A percentile compares a stretch with the other conserved stretches of the same genome.
phyloP scores from a whole-genome alignment of 2,797 vertebrate species.

The Eurystomus glaucurus region DNA sequence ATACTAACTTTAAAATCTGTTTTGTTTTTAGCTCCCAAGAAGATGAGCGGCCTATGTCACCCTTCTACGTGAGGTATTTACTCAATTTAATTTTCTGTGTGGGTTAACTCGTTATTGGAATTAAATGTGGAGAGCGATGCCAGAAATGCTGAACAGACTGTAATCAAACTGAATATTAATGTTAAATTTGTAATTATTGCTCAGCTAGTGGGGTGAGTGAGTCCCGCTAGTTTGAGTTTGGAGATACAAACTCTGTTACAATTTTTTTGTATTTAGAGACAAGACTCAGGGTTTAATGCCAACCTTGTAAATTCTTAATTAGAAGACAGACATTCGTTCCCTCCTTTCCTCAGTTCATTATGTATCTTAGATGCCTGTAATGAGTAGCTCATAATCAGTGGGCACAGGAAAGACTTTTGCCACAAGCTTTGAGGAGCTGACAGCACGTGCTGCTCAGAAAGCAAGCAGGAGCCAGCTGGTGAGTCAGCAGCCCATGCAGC shows the following conservation, averaged over 20 bases:
- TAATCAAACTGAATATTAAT: background rate
- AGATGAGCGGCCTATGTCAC: constrained; percentile 92
- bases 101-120: background rate
- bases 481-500: background rate
- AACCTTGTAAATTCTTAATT: background rate
- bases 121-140: background rate
- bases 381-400: background rate
- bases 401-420: background rate
- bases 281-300: background rate
- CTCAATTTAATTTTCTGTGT: background rate
- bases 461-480: constrained; percentile 25
- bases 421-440: constrained; percentile 12
- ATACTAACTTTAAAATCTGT: constrained; percentile 61
- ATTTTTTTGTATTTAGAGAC: background rate
- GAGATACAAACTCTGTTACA: background rate
- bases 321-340: background rate
- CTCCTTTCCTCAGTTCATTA: background rate
- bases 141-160: background rate
- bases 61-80: constrained; percentile 94
- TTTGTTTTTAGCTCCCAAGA: constrained; percentile 89
- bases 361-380: background rate
- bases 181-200: background rate
- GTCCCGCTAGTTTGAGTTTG: background rate
- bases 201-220: background rate
- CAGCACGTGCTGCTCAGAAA: background rate